phyloP scores from a whole-genome alignment of 2,113 vertebrate genomes.

The Argyrosomus japonicus region DNA sequence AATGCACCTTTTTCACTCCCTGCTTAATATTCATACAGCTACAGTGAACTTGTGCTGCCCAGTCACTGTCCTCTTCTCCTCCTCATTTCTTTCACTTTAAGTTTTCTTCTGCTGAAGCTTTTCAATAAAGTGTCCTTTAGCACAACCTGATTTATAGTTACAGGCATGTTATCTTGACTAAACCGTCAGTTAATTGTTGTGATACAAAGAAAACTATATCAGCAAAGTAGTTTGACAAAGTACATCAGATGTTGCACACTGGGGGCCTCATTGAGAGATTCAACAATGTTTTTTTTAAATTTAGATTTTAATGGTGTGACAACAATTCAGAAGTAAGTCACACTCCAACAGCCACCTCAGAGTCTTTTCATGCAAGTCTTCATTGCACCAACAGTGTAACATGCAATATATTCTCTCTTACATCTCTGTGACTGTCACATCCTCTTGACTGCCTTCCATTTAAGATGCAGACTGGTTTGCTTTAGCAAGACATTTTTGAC shows the following conservation, averaged over 20 bases:
- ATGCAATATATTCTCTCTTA: background rate
- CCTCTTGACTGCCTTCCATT: background rate
- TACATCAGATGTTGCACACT: background rate
- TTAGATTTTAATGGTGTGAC: background rate
- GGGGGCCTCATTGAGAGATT: background rate
- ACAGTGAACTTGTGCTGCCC: background rate
- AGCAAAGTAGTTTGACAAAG: background rate
- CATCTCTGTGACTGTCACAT: background rate
- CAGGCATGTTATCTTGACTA: background rate
- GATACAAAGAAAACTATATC: too few relatives aligned
- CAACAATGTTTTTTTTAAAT: background rate
- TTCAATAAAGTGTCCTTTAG: background rate
- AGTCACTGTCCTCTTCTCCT: background rate
- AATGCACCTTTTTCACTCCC: constrained; percentile 11
- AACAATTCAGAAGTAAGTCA: background rate
- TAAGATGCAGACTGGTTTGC: background rate
- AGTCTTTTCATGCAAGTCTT: background rate
- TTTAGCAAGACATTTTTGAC: background rate
- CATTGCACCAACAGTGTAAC: background rate
- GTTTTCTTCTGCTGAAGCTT: background rate
- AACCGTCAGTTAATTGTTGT: background rate
- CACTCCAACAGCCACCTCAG: background rate
- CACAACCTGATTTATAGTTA: background rate
- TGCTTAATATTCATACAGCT: constrained; percentile 31
- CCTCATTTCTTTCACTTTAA: background rate